Base-by-base conservation (phyloP, 2,888 invertebrate species). In the Rotaria magnacalcarata region DNA sequence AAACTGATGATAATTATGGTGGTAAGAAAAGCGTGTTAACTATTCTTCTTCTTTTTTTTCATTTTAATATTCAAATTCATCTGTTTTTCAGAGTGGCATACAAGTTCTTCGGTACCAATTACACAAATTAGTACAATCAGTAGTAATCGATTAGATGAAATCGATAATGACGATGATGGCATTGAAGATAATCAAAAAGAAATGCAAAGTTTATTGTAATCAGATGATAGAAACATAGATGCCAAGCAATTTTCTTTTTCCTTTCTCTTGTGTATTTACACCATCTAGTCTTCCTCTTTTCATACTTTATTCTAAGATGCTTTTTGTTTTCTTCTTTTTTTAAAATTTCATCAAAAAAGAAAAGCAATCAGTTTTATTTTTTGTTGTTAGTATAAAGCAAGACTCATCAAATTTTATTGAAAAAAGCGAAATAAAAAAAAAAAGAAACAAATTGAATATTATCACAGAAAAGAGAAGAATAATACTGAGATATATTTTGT, bases 121-220 rank as follows among this genome's bases (percentile, higher is more conserved):
- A 80, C 80, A 67, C 67, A 67, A 34, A 27, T 67, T 0, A 67
- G 67, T 80, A 80, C 24, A 21, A 80, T 47, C n/a, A 80, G 47
- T 80, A 11, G 47, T 47, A 80, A 43, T 47, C 47, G 47, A 80
- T 47, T 80, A n/a, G 80, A 80, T 14, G 47, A 80, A 0, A 6
- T 24, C 11, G 80, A 80, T 80, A 47, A 80, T 43, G 80, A 80
- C 10, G 80, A 80, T n/a, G 47, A 80, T 54, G 19, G 19, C 16
- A 34, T 67, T 6, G 67, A 67, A 67, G 67, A 67, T 67, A 67
- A 67, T n/a, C 47, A 80, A 34, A 80, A 80, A 47, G 80, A 80
- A n/a, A 80, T 80, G 80, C 80, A 80, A 47, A 80, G 80, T 80
- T 47, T 80, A 47, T 47, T 80, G 19, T 80, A 80, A 80, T 47